Evolutionary conservation across 2,797 vertebrate genomes (phyloP).

Genomic region (Hydrolagus colliei): DNA sequence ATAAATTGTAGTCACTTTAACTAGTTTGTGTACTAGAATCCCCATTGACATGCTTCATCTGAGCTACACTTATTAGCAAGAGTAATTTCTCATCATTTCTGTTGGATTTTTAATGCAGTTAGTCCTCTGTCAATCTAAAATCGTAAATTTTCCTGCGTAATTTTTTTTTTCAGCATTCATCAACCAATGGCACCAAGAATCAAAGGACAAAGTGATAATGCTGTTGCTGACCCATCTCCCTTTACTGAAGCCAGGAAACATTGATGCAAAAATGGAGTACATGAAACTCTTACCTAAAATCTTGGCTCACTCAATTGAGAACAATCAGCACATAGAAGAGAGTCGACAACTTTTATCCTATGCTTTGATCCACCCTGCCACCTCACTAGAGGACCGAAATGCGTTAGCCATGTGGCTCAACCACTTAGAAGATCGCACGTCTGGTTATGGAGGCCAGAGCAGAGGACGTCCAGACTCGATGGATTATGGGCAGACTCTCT

Average conservation of each 20-base stretch:
- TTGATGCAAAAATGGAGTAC: conserved; percentile 89
- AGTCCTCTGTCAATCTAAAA: too few relatives aligned
- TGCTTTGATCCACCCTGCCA: conserved; percentile 93
- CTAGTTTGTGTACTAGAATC: too few relatives aligned
- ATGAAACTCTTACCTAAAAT: conserved; percentile 94
- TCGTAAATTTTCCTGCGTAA: neutral
- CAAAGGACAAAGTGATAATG: conserved; percentile 91
- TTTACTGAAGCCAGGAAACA: conserved; percentile 88
- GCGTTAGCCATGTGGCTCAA: conserved; percentile 95
- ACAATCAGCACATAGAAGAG: conserved; percentile 91
- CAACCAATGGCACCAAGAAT: conserved; percentile 91
- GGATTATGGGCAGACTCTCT: conserved; percentile 76
- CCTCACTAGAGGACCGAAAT: conserved; percentile 84
- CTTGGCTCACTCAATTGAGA: conserved; percentile 92
- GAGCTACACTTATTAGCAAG: too few relatives aligned
- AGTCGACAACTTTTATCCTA: conserved; percentile 94
- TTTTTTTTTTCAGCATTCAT: conserved; percentile 67
- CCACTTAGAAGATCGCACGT: conserved; percentile 86
- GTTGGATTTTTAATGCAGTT: too few relatives aligned
- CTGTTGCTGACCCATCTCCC: conserved; percentile 88
- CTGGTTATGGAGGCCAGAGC: conserved; percentile 54
- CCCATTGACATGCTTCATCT: too few relatives aligned
- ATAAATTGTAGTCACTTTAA: too few relatives aligned
- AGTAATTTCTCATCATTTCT: too few relatives aligned
- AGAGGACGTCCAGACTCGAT: conserved; percentile 71